Evolutionary conservation across 2,797 vertebrate species (phyloP), one percentile per base, ranked within the genome.

Genomic region (Megaceryle alcyon): DNA sequence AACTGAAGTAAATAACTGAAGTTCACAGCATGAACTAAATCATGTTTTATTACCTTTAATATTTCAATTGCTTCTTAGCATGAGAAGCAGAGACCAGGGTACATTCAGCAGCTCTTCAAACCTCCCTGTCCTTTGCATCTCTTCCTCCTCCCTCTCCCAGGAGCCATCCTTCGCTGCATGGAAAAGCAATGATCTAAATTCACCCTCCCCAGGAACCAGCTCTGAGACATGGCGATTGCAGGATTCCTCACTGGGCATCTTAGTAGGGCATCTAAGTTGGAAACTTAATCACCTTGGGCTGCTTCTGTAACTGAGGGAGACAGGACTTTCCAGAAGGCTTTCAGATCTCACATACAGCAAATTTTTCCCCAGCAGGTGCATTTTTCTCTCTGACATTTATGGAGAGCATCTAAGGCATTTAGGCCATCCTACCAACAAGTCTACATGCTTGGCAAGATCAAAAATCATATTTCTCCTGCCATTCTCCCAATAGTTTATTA

Each of bases 11-110:
- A 97, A 96, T 92, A 93, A 97, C 94, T 92, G 93, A 96, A 92
- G 93, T 90, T 95, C 95, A 87, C 94, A 97, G 87, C 81, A 70
- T 88, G 95, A 96, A 89, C 85, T 96, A 97, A 96, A 97, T 97
- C 80, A 96, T 28, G 2, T 95, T 97, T 97, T 95, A 96, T 93
- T 96, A 93, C 87, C 87, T 95, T 96, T 97, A 96, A 94, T 95
- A 97, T 94, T 97, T 96, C 94, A 97, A 77, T 96, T 94, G 95
- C 75, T 94, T 86, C 93, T 97, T 95, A 92, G 88, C 91, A 92
- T 84, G 53, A 95, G 71, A 91, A 96, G 87, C 86, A 88, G 90
- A 78, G 53, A 88, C 14, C 70, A 85, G 72, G 46, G 41, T 64
- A 43, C 6, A 44, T 79, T 66, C 71, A 84, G 86, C 68, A 72